Percentiles rank a stretch among this genome's conserved stretches.
These are phyloP conservation scores for Pachycephala philippinensis DNA, from an alignment of 2,113 vertebrate genomes.

Conservation along the genomic window DNA sequence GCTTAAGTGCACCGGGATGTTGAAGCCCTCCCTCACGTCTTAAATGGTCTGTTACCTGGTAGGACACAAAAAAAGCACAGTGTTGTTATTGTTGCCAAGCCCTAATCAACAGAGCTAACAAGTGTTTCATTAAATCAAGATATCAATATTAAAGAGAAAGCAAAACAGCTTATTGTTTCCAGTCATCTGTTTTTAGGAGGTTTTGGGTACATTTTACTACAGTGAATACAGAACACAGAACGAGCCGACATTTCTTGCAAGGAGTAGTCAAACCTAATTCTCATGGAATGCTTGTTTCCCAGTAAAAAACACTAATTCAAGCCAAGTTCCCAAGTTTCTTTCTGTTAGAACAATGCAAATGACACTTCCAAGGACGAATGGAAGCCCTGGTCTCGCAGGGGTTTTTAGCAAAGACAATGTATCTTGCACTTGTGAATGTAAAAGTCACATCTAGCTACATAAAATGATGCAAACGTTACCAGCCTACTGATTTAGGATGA, in stretches of 20 bases:
- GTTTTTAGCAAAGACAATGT: neutral
- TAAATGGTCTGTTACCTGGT: neutral
- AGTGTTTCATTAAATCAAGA: neutral
- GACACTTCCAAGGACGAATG: neutral
- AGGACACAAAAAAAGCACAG: neutral
- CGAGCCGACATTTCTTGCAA: neutral
- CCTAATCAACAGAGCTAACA: neutral
- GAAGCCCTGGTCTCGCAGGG: neutral
- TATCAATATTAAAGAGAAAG: neutral
- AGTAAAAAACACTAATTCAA: neutral
- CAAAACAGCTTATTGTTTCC: neutral
- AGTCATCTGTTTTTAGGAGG: neutral
- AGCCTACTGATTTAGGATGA: constrained; percentile 2
- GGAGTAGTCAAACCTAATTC: neutral
- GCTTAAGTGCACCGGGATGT: neutral
- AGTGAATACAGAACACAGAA: neutral
- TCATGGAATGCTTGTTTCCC: neutral
- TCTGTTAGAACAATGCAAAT: neutral
- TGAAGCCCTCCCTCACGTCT: neutral
- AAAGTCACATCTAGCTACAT: neutral
- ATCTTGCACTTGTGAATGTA: neutral
- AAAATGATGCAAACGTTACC: neutral
- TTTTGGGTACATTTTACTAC: neutral
- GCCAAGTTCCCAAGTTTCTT: neutral
- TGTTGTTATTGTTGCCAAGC: neutral